Evolutionary conservation across 2,797 vertebrate genomes (phyloP).

Genomic region (Chrosomus eos): DNA sequence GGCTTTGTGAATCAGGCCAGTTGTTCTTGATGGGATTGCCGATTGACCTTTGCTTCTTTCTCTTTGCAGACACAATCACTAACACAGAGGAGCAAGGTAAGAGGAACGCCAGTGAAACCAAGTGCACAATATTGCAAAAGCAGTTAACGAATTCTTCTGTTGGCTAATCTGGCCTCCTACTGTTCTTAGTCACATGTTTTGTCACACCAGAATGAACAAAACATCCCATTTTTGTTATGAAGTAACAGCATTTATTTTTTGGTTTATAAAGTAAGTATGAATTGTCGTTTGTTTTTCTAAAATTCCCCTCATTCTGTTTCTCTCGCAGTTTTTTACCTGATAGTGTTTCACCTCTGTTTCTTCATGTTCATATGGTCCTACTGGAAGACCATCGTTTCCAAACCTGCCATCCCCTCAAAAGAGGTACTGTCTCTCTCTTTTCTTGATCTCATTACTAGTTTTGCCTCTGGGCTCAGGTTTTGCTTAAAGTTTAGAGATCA

Average conservation of each 20-base stretch:
- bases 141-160: slow-evolving; percentile 3
- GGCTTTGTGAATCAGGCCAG: slow-evolving; percentile 47
- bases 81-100: slow-evolving; percentile 90
- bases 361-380: slow-evolving; percentile 97
- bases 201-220: slow-evolving; percentile 1
- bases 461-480: neutral
- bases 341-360: slow-evolving; percentile 92
- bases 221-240: neutral
- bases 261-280: neutral
- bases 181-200: slow-evolving; percentile 14
- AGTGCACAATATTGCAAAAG: slow-evolving; percentile 7
- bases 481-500: neutral
- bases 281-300: neutral
- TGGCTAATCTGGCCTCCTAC: slow-evolving; percentile 22
- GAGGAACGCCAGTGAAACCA: slow-evolving; percentile 44
- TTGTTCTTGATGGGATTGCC: slow-evolving; percentile 46
- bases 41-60: slow-evolving; percentile 45
- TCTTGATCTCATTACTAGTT: neutral
- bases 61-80: slow-evolving; percentile 85
- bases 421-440: slow-evolving; percentile 77
- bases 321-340: slow-evolving; percentile 91
- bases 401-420: slow-evolving; percentile 86
- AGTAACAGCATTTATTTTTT: slow-evolving; percentile 1
- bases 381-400: slow-evolving; percentile 95
- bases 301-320: slow-evolving; percentile 58